Evolutionary conservation across 2,888 invertebrate species (phyloP).

Genomic region (Sepiola atlantica): DNA sequence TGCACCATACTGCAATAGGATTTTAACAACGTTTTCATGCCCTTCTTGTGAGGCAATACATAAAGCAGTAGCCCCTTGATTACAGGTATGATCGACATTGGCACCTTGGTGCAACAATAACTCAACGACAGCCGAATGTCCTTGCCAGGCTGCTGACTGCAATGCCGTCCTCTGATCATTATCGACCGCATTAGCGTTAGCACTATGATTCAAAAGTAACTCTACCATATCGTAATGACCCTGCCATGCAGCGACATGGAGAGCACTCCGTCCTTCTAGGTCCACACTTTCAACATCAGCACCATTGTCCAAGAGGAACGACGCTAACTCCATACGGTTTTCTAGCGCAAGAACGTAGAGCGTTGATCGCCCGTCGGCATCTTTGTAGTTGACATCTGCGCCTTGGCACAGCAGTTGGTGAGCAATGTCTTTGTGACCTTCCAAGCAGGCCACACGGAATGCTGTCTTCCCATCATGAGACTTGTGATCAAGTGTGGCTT

Average conservation of each 20-base stretch:
- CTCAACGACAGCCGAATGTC: constrained; percentile 88
- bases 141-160: constrained; percentile 97
- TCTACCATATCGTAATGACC: constrained; percentile 95
- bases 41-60: constrained; percentile 96
- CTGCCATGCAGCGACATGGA: constrained; percentile 88
- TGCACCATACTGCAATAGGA: constrained; percentile 75
- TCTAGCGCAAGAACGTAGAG: constrained; percentile 88
- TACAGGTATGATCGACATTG: constrained; percentile 90
- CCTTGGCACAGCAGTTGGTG: constrained; percentile 81
- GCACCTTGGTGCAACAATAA: constrained; percentile 86
- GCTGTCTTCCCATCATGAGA: constrained; percentile 81
- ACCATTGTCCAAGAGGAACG: constrained; percentile 78
- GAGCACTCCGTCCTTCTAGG: constrained; percentile 87
- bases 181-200: constrained; percentile 82
- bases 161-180: constrained; percentile 84
- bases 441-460: constrained; percentile 83
- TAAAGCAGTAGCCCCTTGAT: constrained; percentile 95
- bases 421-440: constrained; percentile 78
- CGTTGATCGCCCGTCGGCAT: constrained; percentile 93
- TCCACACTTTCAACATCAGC: constrained; percentile 91
- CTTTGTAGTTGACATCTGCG: constrained; percentile 90
- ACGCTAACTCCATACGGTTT: constrained; percentile 68
- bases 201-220: constrained; percentile 86
- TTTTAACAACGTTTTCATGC: constrained; percentile 91
- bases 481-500: constrained; percentile 79